These are phyloP conservation scores for Fratercula arctica DNA, from an alignment of 2,797 vertebrate genomes.

Conservation along the genomic window DNA sequence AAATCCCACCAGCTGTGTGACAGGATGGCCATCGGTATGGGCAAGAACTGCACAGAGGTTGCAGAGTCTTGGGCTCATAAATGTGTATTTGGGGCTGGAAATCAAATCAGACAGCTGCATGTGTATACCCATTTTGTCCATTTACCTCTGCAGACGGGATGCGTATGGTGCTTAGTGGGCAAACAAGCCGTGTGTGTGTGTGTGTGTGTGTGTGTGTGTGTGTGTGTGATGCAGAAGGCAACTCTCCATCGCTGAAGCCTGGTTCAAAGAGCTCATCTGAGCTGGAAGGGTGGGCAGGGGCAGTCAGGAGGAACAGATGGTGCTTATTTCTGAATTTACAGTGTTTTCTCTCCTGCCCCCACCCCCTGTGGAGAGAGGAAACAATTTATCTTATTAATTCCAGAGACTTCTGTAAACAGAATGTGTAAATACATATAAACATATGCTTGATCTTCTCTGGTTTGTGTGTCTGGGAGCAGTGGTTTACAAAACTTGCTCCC, in stretches of 20 bases:
- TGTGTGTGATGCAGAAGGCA: not conserved
- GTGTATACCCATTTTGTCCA: rapidly evolving
- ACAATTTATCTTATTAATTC: not conserved
- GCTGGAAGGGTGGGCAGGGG: not conserved
- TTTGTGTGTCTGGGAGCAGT: not conserved
- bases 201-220: too few relatives aligned
- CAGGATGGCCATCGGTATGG: rapidly evolving
- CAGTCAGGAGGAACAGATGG: not conserved
- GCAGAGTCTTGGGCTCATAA: not conserved
- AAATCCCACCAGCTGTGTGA: not conserved
- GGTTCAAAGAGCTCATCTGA: not conserved
- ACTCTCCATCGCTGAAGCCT: not conserved
- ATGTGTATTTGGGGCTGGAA: not conserved
- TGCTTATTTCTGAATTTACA: not conserved
- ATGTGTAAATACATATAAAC: not conserved
- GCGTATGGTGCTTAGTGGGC: not conserved
- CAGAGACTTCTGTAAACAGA: constrained; percentile 8
- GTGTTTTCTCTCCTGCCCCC: not conserved
- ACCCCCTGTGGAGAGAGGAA: not conserved
- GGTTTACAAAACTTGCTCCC: not conserved
- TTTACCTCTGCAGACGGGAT: not conserved
- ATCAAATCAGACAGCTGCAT: not conserved
- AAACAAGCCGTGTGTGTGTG: not conserved
- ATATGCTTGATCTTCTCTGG: not conserved
- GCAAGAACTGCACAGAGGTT: not conserved